Percentiles rank a stretch among this genome's conserved stretches.
phyloP scores from a whole-genome alignment of 2,797 vertebrate genomes.

The Parambassis ranga region DNA sequence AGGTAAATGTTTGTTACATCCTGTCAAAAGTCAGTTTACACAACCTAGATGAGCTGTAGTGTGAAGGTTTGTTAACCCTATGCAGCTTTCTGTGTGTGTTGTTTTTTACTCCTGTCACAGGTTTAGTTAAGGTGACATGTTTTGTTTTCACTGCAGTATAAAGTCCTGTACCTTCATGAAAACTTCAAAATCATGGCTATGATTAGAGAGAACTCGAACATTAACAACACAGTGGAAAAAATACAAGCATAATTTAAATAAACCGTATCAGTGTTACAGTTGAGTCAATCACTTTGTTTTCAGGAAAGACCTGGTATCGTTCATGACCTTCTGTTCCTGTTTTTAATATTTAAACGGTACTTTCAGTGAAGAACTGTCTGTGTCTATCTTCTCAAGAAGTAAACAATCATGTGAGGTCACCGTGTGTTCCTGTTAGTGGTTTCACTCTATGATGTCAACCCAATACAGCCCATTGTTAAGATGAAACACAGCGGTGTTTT shows the following conservation, averaged over 20 bases:
- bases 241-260: too few relatives aligned
- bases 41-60: neutral
- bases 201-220: too few relatives aligned
- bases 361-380: constrained; percentile 14
- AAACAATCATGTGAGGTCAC: neutral
- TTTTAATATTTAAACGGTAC: constrained; percentile 6
- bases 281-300: neutral
- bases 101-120: too few relatives aligned
- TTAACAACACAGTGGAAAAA: too few relatives aligned
- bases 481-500: neutral
- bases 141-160: too few relatives aligned
- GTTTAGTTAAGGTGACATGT: too few relatives aligned
- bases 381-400: constrained; percentile 6
- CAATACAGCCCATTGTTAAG: neutral
- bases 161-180: too few relatives aligned
- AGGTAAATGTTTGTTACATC: neutral
- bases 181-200: too few relatives aligned
- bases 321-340: constrained; percentile 43
- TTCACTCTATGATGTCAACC: neutral
- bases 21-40: neutral
- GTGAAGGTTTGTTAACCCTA: neutral
- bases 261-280: too few relatives aligned
- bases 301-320: constrained; percentile 1
- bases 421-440: neutral
- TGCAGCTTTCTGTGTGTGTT: neutral